phyloP scores from a whole-genome alignment of 2,888 invertebrate species.

The Tipula unca region DNA sequence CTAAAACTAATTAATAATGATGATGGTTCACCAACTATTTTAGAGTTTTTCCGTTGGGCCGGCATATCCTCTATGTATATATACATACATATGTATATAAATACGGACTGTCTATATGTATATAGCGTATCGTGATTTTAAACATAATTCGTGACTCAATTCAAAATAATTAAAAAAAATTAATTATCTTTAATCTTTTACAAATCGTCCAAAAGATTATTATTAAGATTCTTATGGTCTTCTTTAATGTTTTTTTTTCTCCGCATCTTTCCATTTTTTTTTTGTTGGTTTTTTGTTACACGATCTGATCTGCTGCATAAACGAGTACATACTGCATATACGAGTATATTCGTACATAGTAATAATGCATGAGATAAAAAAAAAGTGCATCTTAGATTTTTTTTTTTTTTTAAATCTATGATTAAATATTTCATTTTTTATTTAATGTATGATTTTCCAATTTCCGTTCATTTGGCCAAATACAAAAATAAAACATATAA shows the following conservation, averaged over 20 bases:
- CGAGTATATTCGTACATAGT: background rate
- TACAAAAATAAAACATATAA: background rate
- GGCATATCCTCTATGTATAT: background rate
- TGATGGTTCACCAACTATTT: background rate
- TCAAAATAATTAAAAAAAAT: slow-evolving; percentile 8
- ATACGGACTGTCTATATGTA: background rate
- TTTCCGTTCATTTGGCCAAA: slow-evolving; percentile 8
- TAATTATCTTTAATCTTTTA: slow-evolving; percentile 14
- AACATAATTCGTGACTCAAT: slow-evolving; percentile 4
- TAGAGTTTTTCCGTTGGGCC: background rate
- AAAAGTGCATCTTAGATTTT: background rate
- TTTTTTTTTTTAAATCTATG: background rate
- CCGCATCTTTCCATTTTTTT: background rate
- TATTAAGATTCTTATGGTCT: slow-evolving; percentile 8
- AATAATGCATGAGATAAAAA: background rate
- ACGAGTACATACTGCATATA: background rate
- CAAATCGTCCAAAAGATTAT: slow-evolving; percentile 8
- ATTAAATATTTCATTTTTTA: background rate
- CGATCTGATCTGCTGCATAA: background rate
- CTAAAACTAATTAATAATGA: background rate
- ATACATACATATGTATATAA: background rate
- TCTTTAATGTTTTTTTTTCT: background rate
- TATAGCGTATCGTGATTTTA: background rate
- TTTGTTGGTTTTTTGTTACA: background rate
- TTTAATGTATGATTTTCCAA: background rate